phyloP scores from a whole-genome alignment of 2,113 vertebrate genomes.

The Dromas ardeola region DNA sequence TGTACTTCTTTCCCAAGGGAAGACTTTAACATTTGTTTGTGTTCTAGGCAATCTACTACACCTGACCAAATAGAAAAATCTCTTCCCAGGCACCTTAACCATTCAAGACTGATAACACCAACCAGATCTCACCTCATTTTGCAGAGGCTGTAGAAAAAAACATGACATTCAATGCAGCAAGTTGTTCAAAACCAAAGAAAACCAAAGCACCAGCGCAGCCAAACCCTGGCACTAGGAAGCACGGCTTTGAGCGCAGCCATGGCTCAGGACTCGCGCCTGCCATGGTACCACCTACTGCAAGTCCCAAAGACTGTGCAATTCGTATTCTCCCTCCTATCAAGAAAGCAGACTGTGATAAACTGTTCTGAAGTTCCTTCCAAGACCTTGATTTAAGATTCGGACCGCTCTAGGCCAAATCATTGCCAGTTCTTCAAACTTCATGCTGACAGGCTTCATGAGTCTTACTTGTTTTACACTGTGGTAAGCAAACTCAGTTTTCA shows the following conservation, averaged over 20 bases:
- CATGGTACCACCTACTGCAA: fast-evolving
- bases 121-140: neutral
- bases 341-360: neutral
- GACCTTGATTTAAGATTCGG: neutral
- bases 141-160: neutral
- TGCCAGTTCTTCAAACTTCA: neutral
- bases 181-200: neutral
- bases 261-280: neutral
- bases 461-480: too few relatives aligned
- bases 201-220: too few relatives aligned
- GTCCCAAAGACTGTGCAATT: neutral
- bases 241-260: fast-evolving
- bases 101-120: neutral
- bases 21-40: neutral
- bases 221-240: fast-evolving
- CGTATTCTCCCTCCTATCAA: neutral
- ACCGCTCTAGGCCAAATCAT: neutral
- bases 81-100: neutral
- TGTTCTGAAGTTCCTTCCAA: neutral
- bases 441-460: fast-evolving
- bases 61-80: neutral
- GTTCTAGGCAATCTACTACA: neutral
- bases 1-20: neutral
- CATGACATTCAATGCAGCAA: neutral
- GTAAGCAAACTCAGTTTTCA: neutral